Evolutionary conservation across 2,113 vertebrate species (phyloP).

Genomic region (Sinocyclocheilus anophthalmus): DNA sequence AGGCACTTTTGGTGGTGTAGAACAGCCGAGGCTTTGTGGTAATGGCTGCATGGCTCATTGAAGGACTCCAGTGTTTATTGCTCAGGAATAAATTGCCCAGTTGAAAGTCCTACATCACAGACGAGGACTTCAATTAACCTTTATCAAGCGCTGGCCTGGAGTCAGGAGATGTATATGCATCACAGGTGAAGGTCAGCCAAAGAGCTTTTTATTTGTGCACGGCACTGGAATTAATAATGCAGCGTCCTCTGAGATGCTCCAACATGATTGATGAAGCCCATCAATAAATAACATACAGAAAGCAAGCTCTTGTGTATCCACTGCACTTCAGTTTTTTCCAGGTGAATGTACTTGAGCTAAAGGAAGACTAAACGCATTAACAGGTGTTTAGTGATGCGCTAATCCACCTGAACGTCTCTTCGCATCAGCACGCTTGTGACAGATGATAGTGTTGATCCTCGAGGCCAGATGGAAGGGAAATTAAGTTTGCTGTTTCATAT

Average conservation of each 20-base stretch:
- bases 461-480: not conserved
- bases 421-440: not conserved
- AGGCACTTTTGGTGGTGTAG: not conserved
- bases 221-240: slow-evolving; percentile 40
- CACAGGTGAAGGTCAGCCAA: slow-evolving; percentile 55
- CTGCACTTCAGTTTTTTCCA: not conserved
- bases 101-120: slow-evolving; percentile 52
- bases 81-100: slow-evolving; percentile 50
- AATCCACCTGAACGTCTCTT: not conserved
- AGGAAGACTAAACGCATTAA: not conserved
- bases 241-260: not conserved
- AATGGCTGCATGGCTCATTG: slow-evolving; percentile 48
- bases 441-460: not conserved
- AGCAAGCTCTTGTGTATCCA: not conserved
- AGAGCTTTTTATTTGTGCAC: slow-evolving; percentile 42
- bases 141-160: slow-evolving; percentile 50
- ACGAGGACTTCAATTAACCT: slow-evolving; percentile 63
- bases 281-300: slow-evolving; percentile 4
- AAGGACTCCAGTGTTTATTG: slow-evolving; percentile 44
- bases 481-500: not conserved
- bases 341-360: not conserved
- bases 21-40: not conserved
- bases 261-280: slow-evolving; percentile 18
- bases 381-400: not conserved
- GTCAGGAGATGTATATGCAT: slow-evolving; percentile 41